Percentiles rank a stretch among this genome's conserved stretches.
These are phyloP conservation scores for Coptodon rendalli DNA, from an alignment of 2,113 vertebrate species.

Conservation along the genomic window DNA sequence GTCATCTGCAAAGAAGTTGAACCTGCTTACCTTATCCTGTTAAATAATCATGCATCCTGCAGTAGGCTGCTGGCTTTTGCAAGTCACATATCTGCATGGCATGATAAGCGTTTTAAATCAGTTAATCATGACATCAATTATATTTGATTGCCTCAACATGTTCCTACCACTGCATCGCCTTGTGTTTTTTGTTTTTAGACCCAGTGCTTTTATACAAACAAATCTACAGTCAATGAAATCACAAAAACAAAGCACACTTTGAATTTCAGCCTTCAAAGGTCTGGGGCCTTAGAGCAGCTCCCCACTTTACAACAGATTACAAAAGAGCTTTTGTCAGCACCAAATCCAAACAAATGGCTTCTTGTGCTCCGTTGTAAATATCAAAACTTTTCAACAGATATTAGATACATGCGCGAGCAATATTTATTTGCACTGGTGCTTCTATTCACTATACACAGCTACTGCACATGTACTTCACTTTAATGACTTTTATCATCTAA, in stretches of 20 bases:
- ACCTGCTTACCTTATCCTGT: background rate
- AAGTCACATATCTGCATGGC: background rate
- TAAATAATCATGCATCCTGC: background rate
- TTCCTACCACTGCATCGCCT: background rate
- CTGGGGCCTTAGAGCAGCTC: background rate
- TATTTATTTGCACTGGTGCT: background rate
- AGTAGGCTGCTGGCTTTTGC: background rate
- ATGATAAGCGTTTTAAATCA: background rate
- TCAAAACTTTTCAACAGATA: background rate
- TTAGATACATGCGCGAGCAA: background rate
- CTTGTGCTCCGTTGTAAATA: background rate
- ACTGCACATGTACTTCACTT: background rate
- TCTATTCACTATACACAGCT: background rate
- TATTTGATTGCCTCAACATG: background rate
- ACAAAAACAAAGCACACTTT: background rate
- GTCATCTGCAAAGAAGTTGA: background rate
- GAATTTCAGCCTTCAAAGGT: background rate
- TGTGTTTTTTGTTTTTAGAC: background rate
- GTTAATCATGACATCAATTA: background rate
- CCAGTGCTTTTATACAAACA: background rate
- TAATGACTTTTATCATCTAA: background rate
- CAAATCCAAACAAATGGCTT: background rate
- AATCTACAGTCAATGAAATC: background rate
- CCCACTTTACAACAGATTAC: background rate
- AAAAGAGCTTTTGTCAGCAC: background rate